A percentile compares a stretch with the other conserved stretches of the same genome.
phyloP scores from a whole-genome alignment of 2,113 vertebrate species.

The Hypomesus transpacificus region DNA sequence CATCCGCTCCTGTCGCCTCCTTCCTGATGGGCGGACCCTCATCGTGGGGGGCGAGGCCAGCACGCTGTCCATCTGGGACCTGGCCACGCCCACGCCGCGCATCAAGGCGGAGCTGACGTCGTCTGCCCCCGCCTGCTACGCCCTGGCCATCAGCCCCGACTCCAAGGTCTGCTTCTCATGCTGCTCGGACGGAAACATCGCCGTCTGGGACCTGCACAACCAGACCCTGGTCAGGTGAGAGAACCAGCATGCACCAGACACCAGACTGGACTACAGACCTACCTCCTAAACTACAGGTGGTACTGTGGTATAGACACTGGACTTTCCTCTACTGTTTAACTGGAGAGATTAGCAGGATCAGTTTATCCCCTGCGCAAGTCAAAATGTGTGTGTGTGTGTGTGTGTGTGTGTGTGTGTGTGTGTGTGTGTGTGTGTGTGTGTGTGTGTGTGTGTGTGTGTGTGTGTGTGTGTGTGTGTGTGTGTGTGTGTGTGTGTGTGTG shows the following conservation, averaged over 20 bases:
- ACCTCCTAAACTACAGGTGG: no score
- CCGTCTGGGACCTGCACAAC: slow-evolving; percentile 97
- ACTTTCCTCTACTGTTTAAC: background rate
- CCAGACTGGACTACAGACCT: no score
- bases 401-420: no score
- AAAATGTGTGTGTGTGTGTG: no score
- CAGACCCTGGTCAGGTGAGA: slow-evolving; percentile 92
- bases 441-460: no score
- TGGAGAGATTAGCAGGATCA: no score
- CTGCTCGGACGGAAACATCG: slow-evolving; percentile 96
- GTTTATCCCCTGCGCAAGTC: no score
- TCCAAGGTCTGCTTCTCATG: slow-evolving; percentile 99
- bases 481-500: no score
- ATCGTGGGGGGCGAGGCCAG: slow-evolving; percentile 95
- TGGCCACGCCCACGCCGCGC: slow-evolving; percentile 90
- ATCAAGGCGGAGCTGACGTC: slow-evolving; percentile 98
- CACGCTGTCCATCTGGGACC: slow-evolving; percentile 95
- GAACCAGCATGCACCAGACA: background rate
- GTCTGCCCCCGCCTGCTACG: slow-evolving; percentile 92
- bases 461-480: no score
- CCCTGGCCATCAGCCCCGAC: slow-evolving; percentile 94
- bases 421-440: no score
- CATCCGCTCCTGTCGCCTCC: slow-evolving; percentile 95
- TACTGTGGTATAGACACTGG: background rate
- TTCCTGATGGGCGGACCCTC: slow-evolving; percentile 91